These are phyloP conservation scores for Platyura marginata DNA, from an alignment of 1,140 invertebrate genomes.

Conservation along the genomic window DNA sequence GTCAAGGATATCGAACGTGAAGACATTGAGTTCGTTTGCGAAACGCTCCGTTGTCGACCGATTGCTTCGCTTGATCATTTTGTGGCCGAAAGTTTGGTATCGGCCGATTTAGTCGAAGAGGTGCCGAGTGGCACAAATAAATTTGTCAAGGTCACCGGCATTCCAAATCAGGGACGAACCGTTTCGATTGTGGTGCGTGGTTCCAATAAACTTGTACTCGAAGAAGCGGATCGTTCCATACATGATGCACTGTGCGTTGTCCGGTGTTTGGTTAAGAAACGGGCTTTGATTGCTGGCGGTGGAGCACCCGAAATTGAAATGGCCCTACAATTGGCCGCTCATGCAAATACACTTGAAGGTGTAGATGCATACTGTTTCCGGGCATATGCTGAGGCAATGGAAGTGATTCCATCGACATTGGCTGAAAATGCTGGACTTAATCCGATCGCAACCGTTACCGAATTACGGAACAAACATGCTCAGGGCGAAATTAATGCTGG, in stretches of 20 bases:
- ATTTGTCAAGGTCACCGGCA: slow-evolving; percentile 90
- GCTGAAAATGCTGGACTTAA: slow-evolving; percentile 99
- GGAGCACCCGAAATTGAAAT: slow-evolving; percentile 95
- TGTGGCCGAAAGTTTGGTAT: slow-evolving; percentile 72
- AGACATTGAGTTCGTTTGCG: slow-evolving; percentile 94
- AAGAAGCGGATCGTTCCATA: slow-evolving; percentile 88
- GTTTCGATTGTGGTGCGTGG: slow-evolving; percentile 88
- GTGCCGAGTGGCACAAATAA: slow-evolving; percentile 75
- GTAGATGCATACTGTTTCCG: slow-evolving; percentile 88
- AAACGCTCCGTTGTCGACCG: slow-evolving; percentile 84
- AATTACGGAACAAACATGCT: slow-evolving; percentile 86
- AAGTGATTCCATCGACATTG: slow-evolving; percentile 92
- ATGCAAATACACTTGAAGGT: slow-evolving; percentile 69
- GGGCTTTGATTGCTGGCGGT: slow-evolving; percentile 81
- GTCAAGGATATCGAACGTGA: slow-evolving; percentile 96
- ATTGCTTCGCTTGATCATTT: slow-evolving; percentile 99
- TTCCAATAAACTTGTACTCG: slow-evolving; percentile 91
- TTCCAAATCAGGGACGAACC: slow-evolving; percentile 72
- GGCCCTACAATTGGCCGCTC: slow-evolving; percentile 62
- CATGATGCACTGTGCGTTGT: slow-evolving; percentile 98
- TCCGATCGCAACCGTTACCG: slow-evolving; percentile 93
- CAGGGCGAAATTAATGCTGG: slow-evolving; percentile 66
- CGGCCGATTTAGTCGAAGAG: slow-evolving; percentile 91
- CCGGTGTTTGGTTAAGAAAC: slow-evolving; percentile 88
- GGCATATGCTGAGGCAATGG: slow-evolving; percentile 90